Evolutionary conservation across 2,113 vertebrate species (phyloP).

Genomic region (Panthera uncia): DNA sequence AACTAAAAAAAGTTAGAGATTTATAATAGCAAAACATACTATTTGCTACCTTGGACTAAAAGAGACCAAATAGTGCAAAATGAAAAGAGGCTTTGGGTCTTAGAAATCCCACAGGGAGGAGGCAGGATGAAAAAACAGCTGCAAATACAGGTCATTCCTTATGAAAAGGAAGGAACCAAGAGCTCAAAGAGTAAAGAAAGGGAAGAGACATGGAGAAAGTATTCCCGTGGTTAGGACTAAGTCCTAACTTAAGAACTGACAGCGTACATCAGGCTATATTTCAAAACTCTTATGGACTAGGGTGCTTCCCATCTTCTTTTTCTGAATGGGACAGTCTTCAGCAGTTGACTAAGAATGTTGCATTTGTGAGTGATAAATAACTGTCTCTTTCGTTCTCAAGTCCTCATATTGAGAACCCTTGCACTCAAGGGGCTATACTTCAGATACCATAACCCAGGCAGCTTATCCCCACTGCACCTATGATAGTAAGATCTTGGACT

Average conservation of each 20-base stretch:
- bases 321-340: too few relatives aligned
- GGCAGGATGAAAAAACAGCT: neutral
- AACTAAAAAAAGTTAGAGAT: neutral
- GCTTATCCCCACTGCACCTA: too few relatives aligned
- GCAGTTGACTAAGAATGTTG: too few relatives aligned
- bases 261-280: too few relatives aligned
- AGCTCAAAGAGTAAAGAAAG: neutral
- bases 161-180: neutral
- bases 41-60: neutral
- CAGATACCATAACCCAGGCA: neutral
- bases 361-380: too few relatives aligned
- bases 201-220: neutral
- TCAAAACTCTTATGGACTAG: too few relatives aligned
- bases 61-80: neutral
- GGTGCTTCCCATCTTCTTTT: too few relatives aligned
- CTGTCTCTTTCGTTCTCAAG: too few relatives aligned
- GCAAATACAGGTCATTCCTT: neutral
- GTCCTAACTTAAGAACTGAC: neutral
- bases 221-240: too few relatives aligned
- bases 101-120: neutral
- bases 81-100: neutral
- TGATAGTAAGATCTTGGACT: neutral
- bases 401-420: too few relatives aligned
- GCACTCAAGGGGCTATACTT: neutral
- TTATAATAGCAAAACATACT: neutral